A percentile compares a stretch with the other conserved stretches of the same genome.
phyloP scores from a whole-genome alignment of 2,888 invertebrate species.

The Cryptocheilus praepositus region DNA sequence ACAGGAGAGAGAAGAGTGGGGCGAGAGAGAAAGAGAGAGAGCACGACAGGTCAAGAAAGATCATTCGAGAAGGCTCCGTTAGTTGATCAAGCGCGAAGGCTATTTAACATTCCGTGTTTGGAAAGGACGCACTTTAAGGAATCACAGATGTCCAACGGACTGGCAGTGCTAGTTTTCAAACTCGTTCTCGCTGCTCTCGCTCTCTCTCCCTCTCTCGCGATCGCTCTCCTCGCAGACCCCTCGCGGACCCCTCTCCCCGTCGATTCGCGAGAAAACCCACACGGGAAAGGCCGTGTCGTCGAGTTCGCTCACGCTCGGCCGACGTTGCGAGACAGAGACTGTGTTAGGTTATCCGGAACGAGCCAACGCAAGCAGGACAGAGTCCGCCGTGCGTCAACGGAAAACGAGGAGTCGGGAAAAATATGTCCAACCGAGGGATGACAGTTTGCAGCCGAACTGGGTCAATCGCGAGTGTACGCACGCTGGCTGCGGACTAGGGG shows the following conservation, averaged over 20 bases:
- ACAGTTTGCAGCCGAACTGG: neutral
- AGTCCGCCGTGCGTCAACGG: constrained; percentile 10
- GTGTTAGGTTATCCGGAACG: constrained; percentile 30
- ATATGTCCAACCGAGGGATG: neutral
- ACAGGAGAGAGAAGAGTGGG: constrained; percentile 23
- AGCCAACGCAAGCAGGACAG: constrained; percentile 31
- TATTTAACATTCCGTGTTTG: constrained; percentile 52
- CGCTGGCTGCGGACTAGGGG: constrained; percentile 42
- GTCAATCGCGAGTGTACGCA: constrained; percentile 5
- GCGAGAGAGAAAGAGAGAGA: constrained; percentile 32
- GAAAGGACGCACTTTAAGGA: constrained; percentile 51
- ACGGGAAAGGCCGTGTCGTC: neutral
- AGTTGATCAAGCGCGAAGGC: constrained; percentile 55
- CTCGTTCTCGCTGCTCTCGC: constrained; percentile 55
- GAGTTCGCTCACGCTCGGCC: constrained; percentile 8
- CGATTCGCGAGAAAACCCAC: neutral
- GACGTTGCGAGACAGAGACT: constrained; percentile 4
- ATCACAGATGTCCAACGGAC: constrained; percentile 43
- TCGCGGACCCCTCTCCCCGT: neutral
- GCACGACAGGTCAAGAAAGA: constrained; percentile 43
- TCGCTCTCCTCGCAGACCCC: constrained; percentile 9
- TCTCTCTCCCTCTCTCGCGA: constrained; percentile 21
- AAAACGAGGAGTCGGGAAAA: constrained; percentile 3
- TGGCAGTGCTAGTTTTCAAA: constrained; percentile 61
- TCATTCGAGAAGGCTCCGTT: constrained; percentile 53